phyloP scores from a whole-genome alignment of 2,888 invertebrate genomes.

The Harmothoe impar region DNA sequence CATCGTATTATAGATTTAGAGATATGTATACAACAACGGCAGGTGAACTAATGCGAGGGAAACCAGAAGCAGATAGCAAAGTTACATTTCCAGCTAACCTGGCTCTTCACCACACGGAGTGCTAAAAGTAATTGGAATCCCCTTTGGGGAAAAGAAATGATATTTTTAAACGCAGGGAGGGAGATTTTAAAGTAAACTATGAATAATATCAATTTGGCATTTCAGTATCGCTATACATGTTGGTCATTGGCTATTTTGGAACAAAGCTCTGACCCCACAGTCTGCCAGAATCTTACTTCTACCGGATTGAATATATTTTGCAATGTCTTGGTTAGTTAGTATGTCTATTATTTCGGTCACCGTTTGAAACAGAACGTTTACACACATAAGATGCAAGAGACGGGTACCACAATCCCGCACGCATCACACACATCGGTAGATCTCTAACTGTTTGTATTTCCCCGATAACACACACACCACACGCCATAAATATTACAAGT shows the following conservation, averaged over 20 bases:
- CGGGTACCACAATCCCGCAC: neutral
- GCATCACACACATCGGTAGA: slow-evolving; percentile 38
- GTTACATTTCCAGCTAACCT: slow-evolving; percentile 12
- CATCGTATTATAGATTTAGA: neutral
- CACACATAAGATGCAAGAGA: slow-evolving; percentile 2
- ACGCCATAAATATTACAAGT: slow-evolving; percentile 59
- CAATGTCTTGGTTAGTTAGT: slow-evolving; percentile 9
- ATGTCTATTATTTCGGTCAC: neutral
- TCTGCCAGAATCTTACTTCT: slow-evolving; percentile 54
- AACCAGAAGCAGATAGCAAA: slow-evolving; percentile 45
- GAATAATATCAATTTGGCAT: slow-evolving; percentile 49
- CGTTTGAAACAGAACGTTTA: slow-evolving; percentile 15
- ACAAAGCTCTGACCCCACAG: neutral
- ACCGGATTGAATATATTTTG: slow-evolving; percentile 33
- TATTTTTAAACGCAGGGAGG: neutral
- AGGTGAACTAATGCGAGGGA: slow-evolving; percentile 52
- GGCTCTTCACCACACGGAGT: slow-evolving; percentile 17
- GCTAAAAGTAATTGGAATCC: neutral
- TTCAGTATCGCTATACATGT: neutral
- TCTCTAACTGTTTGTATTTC: neutral
- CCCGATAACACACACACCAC: slow-evolving; percentile 53
- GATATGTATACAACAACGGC: slow-evolving; percentile 55
- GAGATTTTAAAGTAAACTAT: neutral
- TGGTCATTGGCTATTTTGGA: neutral
- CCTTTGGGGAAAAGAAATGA: neutral